phyloP scores from a whole-genome alignment of 2,113 vertebrate species.

The Scomber colias region DNA sequence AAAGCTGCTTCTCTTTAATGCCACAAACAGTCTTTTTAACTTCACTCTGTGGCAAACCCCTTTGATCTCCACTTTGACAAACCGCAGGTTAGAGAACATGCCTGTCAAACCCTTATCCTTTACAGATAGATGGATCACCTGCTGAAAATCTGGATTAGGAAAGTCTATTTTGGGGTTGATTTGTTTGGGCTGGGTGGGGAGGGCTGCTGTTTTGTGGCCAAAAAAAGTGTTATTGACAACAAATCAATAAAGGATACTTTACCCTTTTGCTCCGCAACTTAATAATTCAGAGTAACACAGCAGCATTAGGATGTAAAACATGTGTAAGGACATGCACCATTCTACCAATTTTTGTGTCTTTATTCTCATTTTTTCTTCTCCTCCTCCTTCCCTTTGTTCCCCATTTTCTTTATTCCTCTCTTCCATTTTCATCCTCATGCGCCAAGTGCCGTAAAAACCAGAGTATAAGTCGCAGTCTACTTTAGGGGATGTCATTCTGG shows the following conservation, averaged over 20 bases:
- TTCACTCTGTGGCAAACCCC: conserved; percentile 27
- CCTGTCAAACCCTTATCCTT: conserved; percentile 15
- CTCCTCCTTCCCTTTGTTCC: background rate
- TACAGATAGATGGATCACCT: conserved; percentile 9
- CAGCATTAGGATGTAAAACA: too few relatives aligned
- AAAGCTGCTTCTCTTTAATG: conserved; percentile 48
- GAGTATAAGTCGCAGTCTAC: too few relatives aligned
- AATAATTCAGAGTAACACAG: background rate
- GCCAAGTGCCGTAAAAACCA: background rate
- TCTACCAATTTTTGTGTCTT: background rate
- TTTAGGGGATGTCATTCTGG: too few relatives aligned
- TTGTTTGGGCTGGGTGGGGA: background rate
- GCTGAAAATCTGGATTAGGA: background rate
- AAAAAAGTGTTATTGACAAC: background rate
- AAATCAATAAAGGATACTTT: background rate
- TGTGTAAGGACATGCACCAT: too few relatives aligned
- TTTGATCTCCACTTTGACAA: conserved; percentile 58
- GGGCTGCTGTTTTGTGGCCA: background rate
- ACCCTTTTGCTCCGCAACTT: background rate
- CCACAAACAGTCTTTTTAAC: conserved; percentile 53
- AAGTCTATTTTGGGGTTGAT: background rate
- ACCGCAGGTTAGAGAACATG: conserved; percentile 40
- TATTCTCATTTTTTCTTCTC: background rate
- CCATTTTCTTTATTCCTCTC: background rate
- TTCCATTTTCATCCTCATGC: background rate